Base-by-base conservation (phyloP, 1,140 invertebrate species). In the Lepidotrigona ventralis region DNA sequence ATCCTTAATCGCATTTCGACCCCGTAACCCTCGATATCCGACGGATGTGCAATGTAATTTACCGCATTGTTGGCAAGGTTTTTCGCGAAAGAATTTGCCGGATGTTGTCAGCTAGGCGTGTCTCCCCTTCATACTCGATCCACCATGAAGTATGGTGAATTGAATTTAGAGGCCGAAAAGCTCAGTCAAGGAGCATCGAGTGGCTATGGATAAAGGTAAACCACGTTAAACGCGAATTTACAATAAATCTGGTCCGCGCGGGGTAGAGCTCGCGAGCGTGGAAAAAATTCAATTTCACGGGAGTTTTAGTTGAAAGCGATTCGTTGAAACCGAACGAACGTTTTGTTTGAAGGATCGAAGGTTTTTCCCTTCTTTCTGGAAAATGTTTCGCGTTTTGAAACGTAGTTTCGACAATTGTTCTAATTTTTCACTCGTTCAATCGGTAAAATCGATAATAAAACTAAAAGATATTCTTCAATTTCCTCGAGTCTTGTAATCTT, bases 151-250 rank as follows among this genome's bases (percentile, higher is more conserved):
- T 71, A 54, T 53, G 56, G 53, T 83, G 74, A 78, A 83, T 83
- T 46, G 81, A 83, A 83, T 83, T 83, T 78, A 78, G 81, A 83
- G 64, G 51, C 66, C 64, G 64, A 78, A 77, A 83, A 83, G 81
- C 74, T 78, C 81, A 70, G 73, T 70, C 73, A 70, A 70, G 81
- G 39, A 82, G 81, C 81, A 82, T 77, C 81, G 81, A 83, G 81
- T 39, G 81, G 81, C 74, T 29, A 60, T 70, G 74, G 74, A 70
- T 53, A 33, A 78, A 77, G 74, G 81, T 77, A 77, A 82, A 82
- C 66, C 23, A 68, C 71, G 79, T 81, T 81, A 81, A 75, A 81
- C 39, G 29, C 9, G 71, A 81, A 68, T 81, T 74, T 75, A 77
- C 39, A 63, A 70, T 70, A 81, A 68, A 81, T 81, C 33, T 53